Evolutionary conservation across 2,797 vertebrate species (phyloP).

Genomic region (Platalea minor): DNA sequence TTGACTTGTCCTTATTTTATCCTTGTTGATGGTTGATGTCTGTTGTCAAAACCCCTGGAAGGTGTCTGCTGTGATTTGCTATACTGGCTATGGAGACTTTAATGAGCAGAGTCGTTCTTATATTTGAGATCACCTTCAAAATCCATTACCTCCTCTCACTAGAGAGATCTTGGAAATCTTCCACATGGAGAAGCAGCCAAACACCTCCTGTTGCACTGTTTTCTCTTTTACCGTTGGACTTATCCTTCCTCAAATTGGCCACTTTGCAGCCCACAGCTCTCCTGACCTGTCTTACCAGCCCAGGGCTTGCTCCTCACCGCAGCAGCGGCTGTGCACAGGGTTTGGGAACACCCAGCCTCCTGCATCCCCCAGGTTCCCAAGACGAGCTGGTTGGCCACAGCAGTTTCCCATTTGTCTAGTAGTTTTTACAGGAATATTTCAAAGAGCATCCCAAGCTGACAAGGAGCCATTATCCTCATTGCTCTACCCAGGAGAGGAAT

Average conservation of each 20-base stretch:
- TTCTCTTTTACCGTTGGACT: neutral
- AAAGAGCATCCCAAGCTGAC: neutral
- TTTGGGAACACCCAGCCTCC: neutral
- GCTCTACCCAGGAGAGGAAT: neutral
- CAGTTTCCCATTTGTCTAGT: neutral
- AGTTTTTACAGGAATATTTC: neutral
- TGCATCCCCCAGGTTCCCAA: neutral
- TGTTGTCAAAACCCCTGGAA: constrained; percentile 65
- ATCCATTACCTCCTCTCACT: constrained; percentile 40
- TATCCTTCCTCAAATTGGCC: neutral
- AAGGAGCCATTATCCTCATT: neutral
- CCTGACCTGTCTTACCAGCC: neutral
- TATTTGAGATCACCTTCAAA: constrained; percentile 62
- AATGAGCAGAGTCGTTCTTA: constrained; percentile 38
- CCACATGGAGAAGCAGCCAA: neutral
- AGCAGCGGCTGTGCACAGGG: neutral
- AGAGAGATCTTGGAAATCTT: constrained; percentile 37
- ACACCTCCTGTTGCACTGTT: neutral
- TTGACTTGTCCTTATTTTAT: constrained; percentile 65
- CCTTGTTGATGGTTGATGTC: constrained; percentile 64
- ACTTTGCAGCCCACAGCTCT: neutral
- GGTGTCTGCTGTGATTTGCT: constrained; percentile 54
- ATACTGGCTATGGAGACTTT: constrained; percentile 19
- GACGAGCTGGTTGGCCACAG: neutral
- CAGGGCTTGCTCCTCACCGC: neutral